Base-by-base conservation (phyloP, 2,113 vertebrate genomes). In the Apistogramma diplotaenia region DNA sequence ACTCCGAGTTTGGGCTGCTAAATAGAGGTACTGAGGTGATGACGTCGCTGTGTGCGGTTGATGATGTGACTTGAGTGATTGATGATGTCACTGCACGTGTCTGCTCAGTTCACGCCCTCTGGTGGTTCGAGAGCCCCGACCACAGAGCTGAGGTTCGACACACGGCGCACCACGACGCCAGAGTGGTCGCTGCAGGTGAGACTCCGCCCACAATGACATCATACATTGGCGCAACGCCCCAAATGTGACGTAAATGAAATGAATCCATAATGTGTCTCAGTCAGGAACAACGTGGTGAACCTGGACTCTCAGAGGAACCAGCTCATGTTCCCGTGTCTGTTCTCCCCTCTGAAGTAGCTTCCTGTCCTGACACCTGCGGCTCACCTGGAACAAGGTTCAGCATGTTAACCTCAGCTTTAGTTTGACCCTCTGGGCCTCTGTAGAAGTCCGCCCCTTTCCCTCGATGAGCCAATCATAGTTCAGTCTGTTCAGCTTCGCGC, bases 161-260 rank as follows among this genome's bases (percentile, higher is more conserved):
- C 62, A 83, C 15, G 37, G 93, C 97, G 65, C 97, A 97, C 31
- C 94, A 94, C 58, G 97, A 99, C 1, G 93, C 96, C 77, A 94
- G 97, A 80, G 95, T 97, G 0, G 97, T 98, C 6, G 96, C 96
- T 31, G 97, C 97, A 91, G 97, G 98, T 99, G 94, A 96, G 94
- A 81, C 73, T 19, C 75, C 62, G 13, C 84, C 51, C 58, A 35
- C 3, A 5, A 16, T 60, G 56, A 67, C 40, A 27, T 77, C 9
- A 27, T 0, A 31, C 37, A 15, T 46, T 12, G 37, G 9, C 10
- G 4, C 6, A 40, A 15, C 15, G 67, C 23, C 16, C 33, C 35
- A 15, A 18, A 21, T 23, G 18, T n/a, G 40, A 11, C 16, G 51
- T 55, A 19, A 4, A n/a, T 12, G 1, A 4, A 23, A 61, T 57